Conservation (phyloP, 2,888 invertebrate genomes). For the Smittia sp. region DNA sequence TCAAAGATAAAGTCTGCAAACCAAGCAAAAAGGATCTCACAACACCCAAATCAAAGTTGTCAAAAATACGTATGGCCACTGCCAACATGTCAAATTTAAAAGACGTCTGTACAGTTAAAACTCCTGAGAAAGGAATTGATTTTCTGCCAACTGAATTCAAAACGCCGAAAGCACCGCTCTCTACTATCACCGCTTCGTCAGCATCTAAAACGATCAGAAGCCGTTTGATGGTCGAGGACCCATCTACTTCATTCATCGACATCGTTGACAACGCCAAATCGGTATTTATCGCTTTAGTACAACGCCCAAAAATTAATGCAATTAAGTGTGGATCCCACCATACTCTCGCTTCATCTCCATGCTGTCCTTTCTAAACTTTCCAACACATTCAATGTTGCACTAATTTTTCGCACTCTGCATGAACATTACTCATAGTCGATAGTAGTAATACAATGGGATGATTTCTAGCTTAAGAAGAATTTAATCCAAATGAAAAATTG, state of each 20-base stretch:
- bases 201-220: background rate
- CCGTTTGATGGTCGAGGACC: background rate
- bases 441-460: no score
- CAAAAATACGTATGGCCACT: background rate
- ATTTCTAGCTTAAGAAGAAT: no score
- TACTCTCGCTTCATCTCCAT: background rate
- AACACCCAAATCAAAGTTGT: slow-evolving; percentile 37
- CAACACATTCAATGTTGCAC: background rate
- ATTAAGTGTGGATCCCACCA: background rate
- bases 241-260: background rate
- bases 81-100: slow-evolving; percentile 40
- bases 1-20: slow-evolving; percentile 50
- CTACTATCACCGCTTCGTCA: slow-evolving; percentile 43
- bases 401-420: slow-evolving; percentile 1
- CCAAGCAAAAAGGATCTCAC: slow-evolving; percentile 44
- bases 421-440: background rate
- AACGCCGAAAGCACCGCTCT: slow-evolving; percentile 50
- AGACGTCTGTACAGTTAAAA: slow-evolving; percentile 41
- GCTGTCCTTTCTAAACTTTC: background rate
- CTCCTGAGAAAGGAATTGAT: slow-evolving; percentile 35
- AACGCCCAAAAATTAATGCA: slow-evolving; percentile 16
- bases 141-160: slow-evolving; percentile 46
- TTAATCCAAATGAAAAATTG: no score
- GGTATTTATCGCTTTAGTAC: background rate
- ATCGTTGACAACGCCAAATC: background rate